Evolutionary conservation across 2,113 vertebrate species (phyloP), one percentile per base, ranked within the genome.

Genomic region (Eolophus roseicapilla): DNA sequence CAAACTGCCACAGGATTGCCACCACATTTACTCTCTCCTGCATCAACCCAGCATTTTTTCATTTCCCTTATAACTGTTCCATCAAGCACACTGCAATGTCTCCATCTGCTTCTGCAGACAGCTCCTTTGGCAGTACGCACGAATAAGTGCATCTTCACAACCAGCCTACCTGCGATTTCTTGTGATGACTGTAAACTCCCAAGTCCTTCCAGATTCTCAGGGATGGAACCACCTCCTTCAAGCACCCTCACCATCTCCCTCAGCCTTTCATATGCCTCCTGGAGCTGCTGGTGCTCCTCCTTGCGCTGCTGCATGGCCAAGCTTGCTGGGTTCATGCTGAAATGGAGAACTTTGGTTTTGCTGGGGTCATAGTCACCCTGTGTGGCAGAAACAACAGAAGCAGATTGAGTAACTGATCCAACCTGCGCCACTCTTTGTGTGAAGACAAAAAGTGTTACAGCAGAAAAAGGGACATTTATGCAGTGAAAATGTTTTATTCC

Each of bases 311-410:
- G 98, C 97, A 98, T 98, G 57, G 99, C 99, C 93, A 97, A 59
- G 33, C 97, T 96, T 2, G 98, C 96, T 0, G 99, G 99, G 97
- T 99, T 99, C 98, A 99, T 96, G 79, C 98, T 98, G 80, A 99
- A 91, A 92, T 99, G 99, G 52, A 99, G 92, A 65, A 99, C 98
- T 88, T 98, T 98, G 91, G 98, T 99, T 90, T 96, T 98, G 79
- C 98, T 97, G 44, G 98, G 98, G 96, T 99, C 98, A 2, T 98
- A 99, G 97, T 98, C 98, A 4, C 99, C 99, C 99, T 99, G 95
- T 0, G 17, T 21, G 80, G 88, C 20, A 79, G 76, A 71, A 50
- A 78, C 13, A 75, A 4, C 13, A 79, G 43, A 78, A 39, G 10
- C 3, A n/a, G 17, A 4, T 0, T 76, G 35, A 94, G 52, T 5